Evolutionary conservation across 2,888 invertebrate species (phyloP), one percentile per base, ranked within the genome.

Genomic region (Lapara coniferarum): DNA sequence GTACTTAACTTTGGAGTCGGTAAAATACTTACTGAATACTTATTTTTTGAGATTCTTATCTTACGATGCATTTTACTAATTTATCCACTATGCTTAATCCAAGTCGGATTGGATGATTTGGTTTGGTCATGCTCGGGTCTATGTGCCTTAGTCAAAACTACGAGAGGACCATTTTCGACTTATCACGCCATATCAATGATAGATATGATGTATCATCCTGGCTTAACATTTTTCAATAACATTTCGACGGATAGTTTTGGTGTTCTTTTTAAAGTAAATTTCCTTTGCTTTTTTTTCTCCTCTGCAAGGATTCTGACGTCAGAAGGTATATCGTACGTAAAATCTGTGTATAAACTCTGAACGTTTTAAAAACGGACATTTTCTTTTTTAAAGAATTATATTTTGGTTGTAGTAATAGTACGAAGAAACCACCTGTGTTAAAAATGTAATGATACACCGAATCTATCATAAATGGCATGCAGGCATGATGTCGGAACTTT

Each of bases 21-120:
- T 92, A 92, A 92, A 93, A 92, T 92, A 92, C 93, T 93, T 92
- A 93, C 85, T 87, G 88, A 92, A 92, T 93, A 92, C 92, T 91
- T 89, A 84, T 79, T 79, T 81, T 82, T 90, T 89, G 89, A 92
- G 90, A 92, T 84, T 87, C 84, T 87, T 90, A 92, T 91, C 91
- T 92, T 92, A 92, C 91, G 88, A 89, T 88, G 92, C 92, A 89
- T 88, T 89, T 89, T 82, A 79, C 91, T 92, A 92, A 78, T 88
- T 89, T 90, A 91, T 86, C 86, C 79, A 78, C 90, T 92, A 92
- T 80, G 81, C 86, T 91, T 83, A 88, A 78, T 87, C 85, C 81
- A 91, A 90, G 90, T 89, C 63, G 68, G 63, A 63, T 63, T 69
- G 52, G 52, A 69, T 69, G 59, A 59, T 69, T 68, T 69, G 52